Base-by-base conservation (phyloP, 2,113 vertebrate species). In the Alosa alosa region DNA sequence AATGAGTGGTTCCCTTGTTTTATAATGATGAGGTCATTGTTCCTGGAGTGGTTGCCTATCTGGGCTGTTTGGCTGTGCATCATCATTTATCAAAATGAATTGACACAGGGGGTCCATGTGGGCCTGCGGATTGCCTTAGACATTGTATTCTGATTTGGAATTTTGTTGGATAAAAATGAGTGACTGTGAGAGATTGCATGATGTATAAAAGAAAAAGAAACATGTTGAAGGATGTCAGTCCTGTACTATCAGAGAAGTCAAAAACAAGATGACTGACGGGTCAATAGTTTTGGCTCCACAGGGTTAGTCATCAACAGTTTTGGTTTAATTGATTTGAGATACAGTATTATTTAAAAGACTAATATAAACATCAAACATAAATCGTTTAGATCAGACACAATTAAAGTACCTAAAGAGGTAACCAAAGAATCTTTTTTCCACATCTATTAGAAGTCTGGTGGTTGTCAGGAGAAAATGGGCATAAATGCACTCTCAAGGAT, bases 1-100 rank as follows among this genome's bases (percentile, higher is more conserved):
- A 22, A 60, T 60, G 55, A 60, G 55, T 22, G 55, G 55, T 20
- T 18, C 55, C 18, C 20, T 60, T 60, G 55, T 60, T 60, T 60
- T 22, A 22, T 60, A 22, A 60, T 60, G 55, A 60, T 60, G 55
- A 60, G 55, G 18, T 22, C 55, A 60, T 60, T 60, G 55, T 60
- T 60, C 55, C 55, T 18, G 55, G 55, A 60, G 20, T 60, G 55
- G 20, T 90, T 87, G 90, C 91, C 92, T 44, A 85, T 86, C 91
- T 92, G 90, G 88, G 93, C 90, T 93, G 91, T 91, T 86, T 91
- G 91, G 92, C 91, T 8, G 90, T 89, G 90, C 90, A 90, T 93
- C 17, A 15, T 17, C 50, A 52, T 52, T 52, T 52, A 52, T 52
- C 50, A 52, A 52, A 52, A 17, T 60, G 55, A 60, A 60, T 60